phyloP scores from a whole-genome alignment of 92 coral and sea anemone species.

The Porites evermanni region DNA sequence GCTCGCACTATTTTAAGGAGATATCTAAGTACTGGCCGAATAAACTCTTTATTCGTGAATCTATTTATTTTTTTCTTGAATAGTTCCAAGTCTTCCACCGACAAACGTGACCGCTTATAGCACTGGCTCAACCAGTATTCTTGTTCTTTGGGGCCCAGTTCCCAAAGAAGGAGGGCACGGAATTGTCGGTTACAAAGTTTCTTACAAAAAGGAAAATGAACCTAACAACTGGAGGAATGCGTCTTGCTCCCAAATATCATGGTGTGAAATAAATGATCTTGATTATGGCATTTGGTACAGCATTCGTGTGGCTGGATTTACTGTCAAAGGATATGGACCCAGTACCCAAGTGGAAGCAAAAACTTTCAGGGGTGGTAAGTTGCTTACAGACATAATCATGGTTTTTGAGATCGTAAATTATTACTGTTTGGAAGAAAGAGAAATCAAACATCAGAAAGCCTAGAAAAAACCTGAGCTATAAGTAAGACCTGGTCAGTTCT shows the following conservation, averaged over 20 bases:
- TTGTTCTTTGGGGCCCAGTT: conserved; percentile 55
- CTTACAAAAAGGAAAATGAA: neutral
- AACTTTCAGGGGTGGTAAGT: conserved; percentile 59
- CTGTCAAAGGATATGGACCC: conserved; percentile 17
- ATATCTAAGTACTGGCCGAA: too few species aligned
- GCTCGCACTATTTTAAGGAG: too few species aligned
- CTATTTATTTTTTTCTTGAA: neutral
- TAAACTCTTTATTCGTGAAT: neutral
- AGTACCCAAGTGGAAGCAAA: neutral
- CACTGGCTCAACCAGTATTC: conserved; percentile 50
- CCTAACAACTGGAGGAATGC: neutral
- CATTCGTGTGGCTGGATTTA: neutral
- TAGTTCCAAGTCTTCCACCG: conserved; percentile 51
- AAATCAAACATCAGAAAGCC: too few species aligned
- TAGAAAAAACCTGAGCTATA: too few species aligned
- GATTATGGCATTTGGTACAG: conserved; percentile 3
- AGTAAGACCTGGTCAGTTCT: too few species aligned
- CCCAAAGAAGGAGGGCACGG: conserved; percentile 49
- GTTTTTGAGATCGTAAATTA: neutral
- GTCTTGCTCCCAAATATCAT: neutral
- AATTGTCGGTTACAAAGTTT: conserved; percentile 47
- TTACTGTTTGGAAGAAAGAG: too few species aligned
- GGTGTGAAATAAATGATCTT: conserved; percentile 23
- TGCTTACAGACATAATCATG: neutral
- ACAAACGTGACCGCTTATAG: conserved; percentile 31